Evolutionary conservation across 2,888 invertebrate genomes (phyloP), one percentile per base, ranked within the genome.

Genomic region (Mesochorus sp.): DNA sequence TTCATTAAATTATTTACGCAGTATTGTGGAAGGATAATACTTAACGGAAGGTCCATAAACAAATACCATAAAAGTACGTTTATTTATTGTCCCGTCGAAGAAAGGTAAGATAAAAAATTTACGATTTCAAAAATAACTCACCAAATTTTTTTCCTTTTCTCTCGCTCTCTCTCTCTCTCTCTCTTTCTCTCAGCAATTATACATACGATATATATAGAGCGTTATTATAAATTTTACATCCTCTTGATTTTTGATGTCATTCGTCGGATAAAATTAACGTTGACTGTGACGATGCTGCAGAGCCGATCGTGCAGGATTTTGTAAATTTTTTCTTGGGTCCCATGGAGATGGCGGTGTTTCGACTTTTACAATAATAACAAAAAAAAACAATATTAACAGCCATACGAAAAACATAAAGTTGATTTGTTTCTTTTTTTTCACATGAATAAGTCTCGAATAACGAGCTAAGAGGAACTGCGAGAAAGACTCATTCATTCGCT

Each of bases 1-100:
- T n/a, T 21, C 34, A 21, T n/a, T 14, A 37, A 2, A 42, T 12
- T 42, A n/a, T n/a, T n/a, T n/a, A n/a, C 2, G 1, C 14, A 17
- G 51, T 14, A 57, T 37, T 0, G n/a, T 21, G 37, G 24, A 37
- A 51, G 49, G 64, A 49, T 19, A 1, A 24, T 64, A 17, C 49
- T 44, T 6, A 34, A 49, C 42, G 53, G 31, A 19, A 19, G 19
- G 59, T 17, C 37, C 34, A 55, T 10, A 37, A 3, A 26, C 4
- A 49, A 62, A 76, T 83, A 84, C 79, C 78, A 83, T 73, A 80
- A 81, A 82, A 81, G 80, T 81, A 82, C 79, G 72, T 81, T 76
- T 79, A 80, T 87, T 89, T 89, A 89, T 89, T 89, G 88, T 88
- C 88, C 85, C 84, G 82, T 84, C 75, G 82, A 83, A 85, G 82